A percentile compares a stretch with the other conserved stretches of the same genome.
Conservation (phyloP, 2,888 invertebrate species). For the Acrobasis suavella region DNA sequence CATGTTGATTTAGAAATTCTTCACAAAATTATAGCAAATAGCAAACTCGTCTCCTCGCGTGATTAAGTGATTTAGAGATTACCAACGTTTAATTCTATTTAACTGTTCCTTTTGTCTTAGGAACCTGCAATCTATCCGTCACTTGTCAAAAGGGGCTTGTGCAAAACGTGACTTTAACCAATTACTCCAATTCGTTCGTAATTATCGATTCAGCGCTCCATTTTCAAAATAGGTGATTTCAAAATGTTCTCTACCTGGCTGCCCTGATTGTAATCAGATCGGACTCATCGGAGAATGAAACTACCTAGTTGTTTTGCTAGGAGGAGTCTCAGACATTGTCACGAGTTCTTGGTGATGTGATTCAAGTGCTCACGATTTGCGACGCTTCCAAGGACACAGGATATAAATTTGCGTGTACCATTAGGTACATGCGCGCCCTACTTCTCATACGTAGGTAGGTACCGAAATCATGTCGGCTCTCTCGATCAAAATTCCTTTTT, state of each 20-base stretch:
- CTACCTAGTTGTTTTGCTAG: slow-evolving; percentile 27
- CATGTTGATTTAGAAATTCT: slow-evolving; percentile 22
- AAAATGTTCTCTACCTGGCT: slow-evolving; percentile 43
- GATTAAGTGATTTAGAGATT: slow-evolving; percentile 9
- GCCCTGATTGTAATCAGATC: slow-evolving; percentile 34
- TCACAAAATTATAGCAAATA: slow-evolving; percentile 1
- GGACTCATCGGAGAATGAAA: slow-evolving; percentile 34
- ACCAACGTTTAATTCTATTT: slow-evolving; percentile 11
- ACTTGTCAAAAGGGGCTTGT: slow-evolving; percentile 49
- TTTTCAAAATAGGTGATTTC: slow-evolving; percentile 51
- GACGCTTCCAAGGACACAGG: slow-evolving; percentile 23
- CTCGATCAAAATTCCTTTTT: neutral
- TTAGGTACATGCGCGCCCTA: slow-evolving; percentile 26
- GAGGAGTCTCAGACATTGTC: slow-evolving; percentile 27
- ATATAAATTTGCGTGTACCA: slow-evolving; percentile 15
- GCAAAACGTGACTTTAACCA: slow-evolving; percentile 61
- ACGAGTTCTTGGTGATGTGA: slow-evolving; percentile 30
- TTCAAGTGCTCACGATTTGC: slow-evolving; percentile 31
- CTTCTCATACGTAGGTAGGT: slow-evolving; percentile 3
- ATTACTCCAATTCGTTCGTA: slow-evolving; percentile 42
- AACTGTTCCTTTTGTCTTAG: slow-evolving; percentile 28
- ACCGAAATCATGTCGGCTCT: slow-evolving; percentile 3
- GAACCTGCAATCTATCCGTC: slow-evolving; percentile 48
- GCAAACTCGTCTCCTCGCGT: slow-evolving; percentile 3
- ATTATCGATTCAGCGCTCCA: slow-evolving; percentile 56